Conservation (phyloP, 2,888 invertebrate genomes). For the Noctuana brunneofusca region DNA sequence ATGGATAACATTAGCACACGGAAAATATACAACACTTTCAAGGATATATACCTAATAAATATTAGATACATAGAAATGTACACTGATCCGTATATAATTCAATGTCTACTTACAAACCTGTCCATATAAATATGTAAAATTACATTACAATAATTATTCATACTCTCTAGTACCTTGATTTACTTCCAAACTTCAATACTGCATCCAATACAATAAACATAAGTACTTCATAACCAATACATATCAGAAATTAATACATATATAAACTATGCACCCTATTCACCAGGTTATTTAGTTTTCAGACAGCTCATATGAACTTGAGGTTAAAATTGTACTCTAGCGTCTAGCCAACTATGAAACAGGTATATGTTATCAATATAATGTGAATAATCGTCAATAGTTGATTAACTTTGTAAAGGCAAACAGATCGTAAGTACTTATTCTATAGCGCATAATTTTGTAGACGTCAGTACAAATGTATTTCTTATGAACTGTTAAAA, state of each 20-base stretch:
- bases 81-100: background rate
- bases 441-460: background rate
- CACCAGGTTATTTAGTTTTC: background rate
- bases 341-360: background rate
- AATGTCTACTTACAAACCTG: conserved; percentile 10
- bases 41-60: background rate
- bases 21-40: background rate
- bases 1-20: background rate
- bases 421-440: background rate
- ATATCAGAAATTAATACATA: background rate
- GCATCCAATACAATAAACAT: conserved; percentile 17
- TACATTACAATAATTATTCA: conserved; percentile 14
- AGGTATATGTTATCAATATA: background rate
- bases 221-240: conserved; percentile 2
- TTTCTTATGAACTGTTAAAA: background rate
- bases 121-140: conserved; percentile 9
- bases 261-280: background rate
- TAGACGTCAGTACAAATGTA: background rate
- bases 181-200: conserved; percentile 15
- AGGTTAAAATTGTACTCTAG: background rate
- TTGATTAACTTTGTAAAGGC: background rate
- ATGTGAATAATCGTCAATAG: background rate
- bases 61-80: conserved; percentile 5
- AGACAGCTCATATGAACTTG: background rate
- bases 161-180: conserved; percentile 13